A percentile compares a stretch with the other conserved stretches of the same genome.
phyloP scores from a whole-genome alignment of 2,888 invertebrate species.

The Drosophila parthenogenetica region DNA sequence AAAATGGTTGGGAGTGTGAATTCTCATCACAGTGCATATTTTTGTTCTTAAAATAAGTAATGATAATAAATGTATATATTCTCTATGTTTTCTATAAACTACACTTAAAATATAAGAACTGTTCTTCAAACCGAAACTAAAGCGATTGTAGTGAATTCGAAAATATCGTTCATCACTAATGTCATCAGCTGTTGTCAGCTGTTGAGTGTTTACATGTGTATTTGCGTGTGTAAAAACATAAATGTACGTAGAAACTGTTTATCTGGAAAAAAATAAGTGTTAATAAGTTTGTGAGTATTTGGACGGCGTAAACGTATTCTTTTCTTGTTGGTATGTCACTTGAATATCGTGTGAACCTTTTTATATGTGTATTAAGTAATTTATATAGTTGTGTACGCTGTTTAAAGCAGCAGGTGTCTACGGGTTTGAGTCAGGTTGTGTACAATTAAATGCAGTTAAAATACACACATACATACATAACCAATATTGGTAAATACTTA shows the following conservation, averaged over 20 bases:
- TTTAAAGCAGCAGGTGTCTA: constrained; percentile 54
- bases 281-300: constrained; percentile 15
- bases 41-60: neutral
- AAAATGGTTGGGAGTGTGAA: neutral
- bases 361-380: neutral
- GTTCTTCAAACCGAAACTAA: neutral
- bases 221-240: constrained; percentile 26
- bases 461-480: constrained; percentile 9
- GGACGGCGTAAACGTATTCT: constrained; percentile 1
- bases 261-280: constrained; percentile 21
- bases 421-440: constrained; percentile 25
- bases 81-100: no score
- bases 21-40: neutral
- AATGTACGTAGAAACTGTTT: constrained; percentile 16
- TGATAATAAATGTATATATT: no score
- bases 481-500: neutral
- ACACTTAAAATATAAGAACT: no score
- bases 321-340: constrained; percentile 36
- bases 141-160: neutral
- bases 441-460: constrained; percentile 7
- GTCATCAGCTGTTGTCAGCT: constrained; percentile 49
- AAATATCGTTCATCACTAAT: constrained; percentile 32
- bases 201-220: constrained; percentile 44
- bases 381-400: neutral
- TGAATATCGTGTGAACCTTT: neutral